Conservation (phyloP, 1,140 invertebrate species). For the Manduca sexta region DNA sequence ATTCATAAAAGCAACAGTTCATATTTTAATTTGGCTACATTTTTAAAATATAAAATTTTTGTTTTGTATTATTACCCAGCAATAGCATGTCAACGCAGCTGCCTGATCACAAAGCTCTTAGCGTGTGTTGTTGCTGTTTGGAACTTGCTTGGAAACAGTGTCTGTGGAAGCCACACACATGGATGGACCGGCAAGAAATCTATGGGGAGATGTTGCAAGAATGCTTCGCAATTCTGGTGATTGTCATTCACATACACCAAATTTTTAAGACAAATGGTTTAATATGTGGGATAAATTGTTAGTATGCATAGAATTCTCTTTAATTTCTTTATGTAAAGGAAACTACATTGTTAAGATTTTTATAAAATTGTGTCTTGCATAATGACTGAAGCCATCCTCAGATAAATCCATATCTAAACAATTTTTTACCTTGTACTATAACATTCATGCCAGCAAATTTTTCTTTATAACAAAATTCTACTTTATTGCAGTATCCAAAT, state of each 20-base stretch:
- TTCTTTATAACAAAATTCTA: background rate
- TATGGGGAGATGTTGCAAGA: slow-evolving; percentile 11
- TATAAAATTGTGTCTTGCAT: background rate
- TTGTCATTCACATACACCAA: no score
- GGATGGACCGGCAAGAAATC: slow-evolving; percentile 9
- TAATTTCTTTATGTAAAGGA: no score
- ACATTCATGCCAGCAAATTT: background rate
- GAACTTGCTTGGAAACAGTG: slow-evolving; percentile 2
- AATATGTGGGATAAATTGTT: no score
- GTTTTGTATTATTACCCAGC: no score
- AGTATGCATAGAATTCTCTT: no score
- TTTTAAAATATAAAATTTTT: no score
- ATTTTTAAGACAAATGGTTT: no score
- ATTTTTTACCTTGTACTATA: background rate
- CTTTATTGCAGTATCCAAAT: background rate
- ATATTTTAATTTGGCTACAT: no score
- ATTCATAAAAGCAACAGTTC: no score
- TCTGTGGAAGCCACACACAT: slow-evolving; percentile 4
- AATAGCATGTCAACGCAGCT: no score
- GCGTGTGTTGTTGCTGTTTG: slow-evolving; percentile 7
- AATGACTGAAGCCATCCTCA: background rate
- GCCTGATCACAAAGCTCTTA: no score
- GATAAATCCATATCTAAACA: background rate
- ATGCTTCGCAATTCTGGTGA: slow-evolving; percentile 5
- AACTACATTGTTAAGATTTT: no score